These are phyloP conservation scores for Chelidonichthys spinosus DNA, from an alignment of 2,797 vertebrate genomes.

Conservation along the genomic window DNA sequence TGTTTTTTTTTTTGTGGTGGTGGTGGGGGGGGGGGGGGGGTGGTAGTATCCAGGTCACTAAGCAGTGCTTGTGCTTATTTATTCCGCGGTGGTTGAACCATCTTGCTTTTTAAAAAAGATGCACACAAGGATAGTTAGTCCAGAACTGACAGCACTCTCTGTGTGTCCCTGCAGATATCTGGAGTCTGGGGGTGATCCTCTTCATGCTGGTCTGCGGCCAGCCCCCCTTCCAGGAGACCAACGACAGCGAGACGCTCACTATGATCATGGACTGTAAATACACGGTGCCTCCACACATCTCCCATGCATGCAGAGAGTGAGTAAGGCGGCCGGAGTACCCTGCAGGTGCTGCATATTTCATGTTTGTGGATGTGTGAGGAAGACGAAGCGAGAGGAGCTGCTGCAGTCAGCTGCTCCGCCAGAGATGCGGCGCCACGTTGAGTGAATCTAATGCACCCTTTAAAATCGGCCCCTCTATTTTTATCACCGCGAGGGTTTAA, in stretches of 20 bases:
- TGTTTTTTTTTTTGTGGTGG: constrained; percentile 12
- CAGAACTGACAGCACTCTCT: background rate
- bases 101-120: too few species aligned
- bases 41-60: constrained; percentile 63
- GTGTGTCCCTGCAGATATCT: constrained; percentile 85
- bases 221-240: constrained; percentile 92
- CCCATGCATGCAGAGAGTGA: constrained; percentile 88
- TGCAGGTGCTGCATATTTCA: constrained; percentile 83
- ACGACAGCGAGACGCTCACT: constrained; percentile 93
- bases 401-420: constrained; percentile 66
- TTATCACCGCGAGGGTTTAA: constrained; percentile 62
- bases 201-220: constrained; percentile 94
- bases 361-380: constrained; percentile 71
- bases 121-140: background rate
- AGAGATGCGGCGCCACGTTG: constrained; percentile 66
- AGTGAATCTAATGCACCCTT: constrained; percentile 77
- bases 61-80: constrained; percentile 22
- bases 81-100: too few species aligned
- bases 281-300: constrained; percentile 85
- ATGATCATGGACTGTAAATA: constrained; percentile 97
- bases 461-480: constrained; percentile 69
- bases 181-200: constrained; percentile 93
- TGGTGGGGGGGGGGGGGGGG: too few species aligned
- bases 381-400: constrained; percentile 37
- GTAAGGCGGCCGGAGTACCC: constrained; percentile 72